A percentile compares a stretch with the other conserved stretches of the same genome.
Evolutionary conservation across 1,140 invertebrate species (phyloP).

Genomic region (Drosophila ficusphila): DNA sequence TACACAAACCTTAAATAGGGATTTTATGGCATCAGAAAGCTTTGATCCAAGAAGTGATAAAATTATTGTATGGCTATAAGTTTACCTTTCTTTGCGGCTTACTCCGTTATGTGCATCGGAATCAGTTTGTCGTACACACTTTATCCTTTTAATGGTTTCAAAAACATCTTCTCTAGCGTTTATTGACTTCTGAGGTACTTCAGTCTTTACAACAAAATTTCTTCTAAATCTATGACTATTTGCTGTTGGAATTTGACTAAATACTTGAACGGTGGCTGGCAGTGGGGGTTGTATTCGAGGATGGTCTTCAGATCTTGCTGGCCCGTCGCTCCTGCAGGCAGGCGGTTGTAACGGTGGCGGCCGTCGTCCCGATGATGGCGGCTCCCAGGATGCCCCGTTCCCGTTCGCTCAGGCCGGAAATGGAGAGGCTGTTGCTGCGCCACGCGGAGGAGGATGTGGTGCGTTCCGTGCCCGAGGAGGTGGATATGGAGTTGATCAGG

Average conservation of each 20-base stretch:
- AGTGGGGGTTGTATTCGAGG: constrained; percentile 3
- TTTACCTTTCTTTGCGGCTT: too few relatives aligned
- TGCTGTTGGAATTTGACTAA: constrained; percentile 68
- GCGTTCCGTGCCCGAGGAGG: constrained; percentile 75
- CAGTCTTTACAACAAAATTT: constrained; percentile 82
- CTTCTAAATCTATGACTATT: constrained; percentile 72
- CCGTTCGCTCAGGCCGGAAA: constrained; percentile 54
- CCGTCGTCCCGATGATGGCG: constrained; percentile 71
- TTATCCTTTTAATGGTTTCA: constrained; percentile 50
- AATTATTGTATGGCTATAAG: too few relatives aligned
- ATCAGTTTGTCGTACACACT: too few relatives aligned
- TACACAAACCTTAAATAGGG: too few relatives aligned
- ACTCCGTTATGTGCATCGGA: too few relatives aligned
- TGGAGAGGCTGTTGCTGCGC: constrained; percentile 72
- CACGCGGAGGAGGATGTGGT: constrained; percentile 62
- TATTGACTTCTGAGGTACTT: constrained; percentile 83
- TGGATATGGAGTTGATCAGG: constrained; percentile 76
- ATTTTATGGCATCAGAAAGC: too few relatives aligned
- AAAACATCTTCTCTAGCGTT: constrained; percentile 70
- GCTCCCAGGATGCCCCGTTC: constrained; percentile 60
- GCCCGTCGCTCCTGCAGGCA: constrained; percentile 59
- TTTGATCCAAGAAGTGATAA: too few relatives aligned
- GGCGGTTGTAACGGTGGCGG: constrained; percentile 66
- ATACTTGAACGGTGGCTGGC: constrained; percentile 42
- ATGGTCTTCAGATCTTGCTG: constrained; percentile 53